Evolutionary conservation across 2,888 invertebrate genomes (phyloP), one percentile per base, ranked within the genome.

Genomic region (Adela reaumurella): DNA sequence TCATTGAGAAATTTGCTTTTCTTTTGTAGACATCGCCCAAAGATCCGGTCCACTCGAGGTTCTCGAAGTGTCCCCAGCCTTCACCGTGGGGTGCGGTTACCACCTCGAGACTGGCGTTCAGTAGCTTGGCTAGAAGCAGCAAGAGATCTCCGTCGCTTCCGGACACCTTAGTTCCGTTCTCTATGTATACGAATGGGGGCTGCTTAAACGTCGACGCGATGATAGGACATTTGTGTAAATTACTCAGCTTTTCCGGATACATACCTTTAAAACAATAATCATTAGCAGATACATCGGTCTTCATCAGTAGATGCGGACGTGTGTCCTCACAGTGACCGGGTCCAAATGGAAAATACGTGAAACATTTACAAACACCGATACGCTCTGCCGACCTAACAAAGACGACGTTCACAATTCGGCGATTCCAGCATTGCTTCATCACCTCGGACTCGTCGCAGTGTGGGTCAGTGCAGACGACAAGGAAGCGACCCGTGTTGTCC

Each of bases 1-100:
- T 67, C 42, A 65, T 61, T 2, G 70, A 66, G 24, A 55, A 57
- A 46, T 67, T 60, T 3, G 58, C 76, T 14, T 61, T 51, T n/a
- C 65, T 64, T 28, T 69, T 57, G 43, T 65, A 61, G 14, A 74
- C 48, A 50, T 74, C 74, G 17, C 62, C 65, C 1, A 76, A 62
- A 2, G 73, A 74, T 2, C 76, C 76, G 3, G 65, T 56, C 76
- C 76, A 76, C 0, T 62, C 60, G 35, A 72, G 58, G 51, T 65
- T 55, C 50, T 54, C 50, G 48, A 55, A 66, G 20, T 54, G 53
- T 2, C 69, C 76, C 74, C 74, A 74, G 2, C 71, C 71, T 35
- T 35, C 14, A 1, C 71, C 71, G 3, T 55, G 56, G 3, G 47
- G 56, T 1, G 69, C 73, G 1, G 64, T 67, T 59, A 64, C 59